These are phyloP conservation scores for Altica lythri DNA, from an alignment of 2,888 invertebrate genomes.

Conservation along the genomic window DNA sequence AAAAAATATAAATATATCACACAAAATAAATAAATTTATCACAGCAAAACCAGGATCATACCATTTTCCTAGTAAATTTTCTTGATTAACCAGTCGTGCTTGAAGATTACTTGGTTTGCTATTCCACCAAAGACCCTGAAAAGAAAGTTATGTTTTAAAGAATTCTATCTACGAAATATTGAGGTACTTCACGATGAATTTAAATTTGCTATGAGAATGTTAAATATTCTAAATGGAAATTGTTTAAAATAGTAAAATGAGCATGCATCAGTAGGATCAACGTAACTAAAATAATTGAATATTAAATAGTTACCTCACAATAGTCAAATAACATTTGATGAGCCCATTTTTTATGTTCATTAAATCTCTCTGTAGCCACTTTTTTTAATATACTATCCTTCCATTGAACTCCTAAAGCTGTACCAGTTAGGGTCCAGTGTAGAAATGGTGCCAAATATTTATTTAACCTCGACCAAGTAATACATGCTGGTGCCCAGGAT, in stretches of 20 bases:
- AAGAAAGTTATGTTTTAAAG: constrained; percentile 38
- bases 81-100: constrained; percentile 65
- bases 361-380: constrained; percentile 68
- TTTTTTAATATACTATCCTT: constrained; percentile 65
- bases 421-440: constrained; percentile 64
- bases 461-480: constrained; percentile 70
- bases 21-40: constrained; percentile 27
- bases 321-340: constrained; percentile 64
- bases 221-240: too few relatives aligned
- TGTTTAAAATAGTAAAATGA: too few relatives aligned
- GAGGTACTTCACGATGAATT: too few relatives aligned
- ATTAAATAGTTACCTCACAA: constrained; percentile 61
- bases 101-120: constrained; percentile 63
- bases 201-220: too few relatives aligned
- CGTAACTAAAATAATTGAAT: too few relatives aligned
- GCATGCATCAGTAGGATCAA: too few relatives aligned
- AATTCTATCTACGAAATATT: constrained; percentile 5
- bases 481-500: constrained; percentile 71
- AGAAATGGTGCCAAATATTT: constrained; percentile 71
- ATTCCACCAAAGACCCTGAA: constrained; percentile 65
- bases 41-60: constrained; percentile 45
- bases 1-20: constrained; percentile 20
- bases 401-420: constrained; percentile 68
- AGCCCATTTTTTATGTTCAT: constrained; percentile 58
- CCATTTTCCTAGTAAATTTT: constrained; percentile 57